Evolutionary conservation across 2,797 vertebrate genomes (phyloP).

Genomic region (Enteromius anoplus): DNA sequence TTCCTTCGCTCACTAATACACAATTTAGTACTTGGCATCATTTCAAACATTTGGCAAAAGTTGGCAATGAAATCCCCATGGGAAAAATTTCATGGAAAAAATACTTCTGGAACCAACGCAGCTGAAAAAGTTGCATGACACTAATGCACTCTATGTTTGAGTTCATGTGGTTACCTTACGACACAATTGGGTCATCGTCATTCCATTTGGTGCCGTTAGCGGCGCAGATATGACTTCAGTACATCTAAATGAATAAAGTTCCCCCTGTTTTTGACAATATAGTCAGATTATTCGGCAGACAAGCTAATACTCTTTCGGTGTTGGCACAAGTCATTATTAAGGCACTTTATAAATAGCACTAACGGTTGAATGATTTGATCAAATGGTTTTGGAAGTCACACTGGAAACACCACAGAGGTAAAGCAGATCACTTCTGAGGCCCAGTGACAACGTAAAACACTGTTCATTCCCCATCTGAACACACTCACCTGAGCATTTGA

Average conservation of each 20-base stretch:
- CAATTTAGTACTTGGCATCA: neutral
- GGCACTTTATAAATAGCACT: constrained; percentile 54
- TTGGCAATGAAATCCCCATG: neutral
- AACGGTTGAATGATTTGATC: constrained; percentile 6
- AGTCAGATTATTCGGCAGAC: constrained; percentile 15
- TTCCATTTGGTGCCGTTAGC: constrained; percentile 11
- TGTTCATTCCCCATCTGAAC: constrained; percentile 56
- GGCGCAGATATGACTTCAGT: neutral
- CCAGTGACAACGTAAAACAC: constrained; percentile 41
- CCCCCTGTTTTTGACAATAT: constrained; percentile 3
- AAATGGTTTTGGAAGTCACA: constrained; percentile 35
- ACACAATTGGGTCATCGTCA: neutral
- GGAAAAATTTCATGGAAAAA: neutral
- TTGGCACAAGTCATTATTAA: constrained; percentile 41
- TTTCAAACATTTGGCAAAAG: neutral
- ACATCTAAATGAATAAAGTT: constrained; percentile 8
- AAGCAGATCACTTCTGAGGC: constrained; percentile 30
- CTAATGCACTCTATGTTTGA: neutral
- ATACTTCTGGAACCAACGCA: neutral
- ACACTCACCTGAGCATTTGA: constrained; percentile 67
- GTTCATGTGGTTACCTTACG: too few species aligned
- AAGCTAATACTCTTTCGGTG: constrained; percentile 32
- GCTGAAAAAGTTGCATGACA: neutral
- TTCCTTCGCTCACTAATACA: neutral
- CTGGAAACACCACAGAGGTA: constrained; percentile 37